Conservation (phyloP, 2,113 vertebrate species). For the Hippolais icterina region DNA sequence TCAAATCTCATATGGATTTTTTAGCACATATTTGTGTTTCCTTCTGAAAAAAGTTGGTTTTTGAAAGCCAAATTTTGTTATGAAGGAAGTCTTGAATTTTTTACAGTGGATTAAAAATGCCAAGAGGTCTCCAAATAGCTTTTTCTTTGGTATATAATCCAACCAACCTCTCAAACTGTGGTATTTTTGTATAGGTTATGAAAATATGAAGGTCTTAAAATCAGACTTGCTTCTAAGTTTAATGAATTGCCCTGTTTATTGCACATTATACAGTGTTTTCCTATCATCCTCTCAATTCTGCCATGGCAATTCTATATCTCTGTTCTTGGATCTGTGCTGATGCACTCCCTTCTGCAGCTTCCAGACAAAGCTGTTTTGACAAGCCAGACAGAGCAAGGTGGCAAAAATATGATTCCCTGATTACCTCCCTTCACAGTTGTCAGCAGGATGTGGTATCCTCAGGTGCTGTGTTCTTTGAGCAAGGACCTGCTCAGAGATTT, state of each 20-base stretch:
- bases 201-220: neutral
- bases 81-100: neutral
- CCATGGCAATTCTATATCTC: neutral
- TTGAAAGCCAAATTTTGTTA: neutral
- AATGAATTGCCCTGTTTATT: neutral
- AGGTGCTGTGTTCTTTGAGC: neutral
- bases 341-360: neutral
- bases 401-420: neutral
- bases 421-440: neutral
- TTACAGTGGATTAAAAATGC: neutral
- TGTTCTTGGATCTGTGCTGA: neutral
- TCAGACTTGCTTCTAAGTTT: neutral
- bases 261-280: neutral
- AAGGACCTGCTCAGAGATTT: neutral
- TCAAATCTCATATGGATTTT: neutral
- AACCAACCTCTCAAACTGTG: neutral
- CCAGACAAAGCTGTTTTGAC: slow-evolving; percentile 12
- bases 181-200: neutral
- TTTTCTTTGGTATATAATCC: neutral
- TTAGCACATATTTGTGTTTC: neutral
- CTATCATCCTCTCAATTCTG: neutral
- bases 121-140: rapidly evolving
- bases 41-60: neutral
- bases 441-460: neutral
- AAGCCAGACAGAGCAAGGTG: neutral